Evolutionary conservation across 1,140 invertebrate genomes (phyloP), one percentile per base, ranked within the genome.

Genomic region (Orchestia grillus): DNA sequence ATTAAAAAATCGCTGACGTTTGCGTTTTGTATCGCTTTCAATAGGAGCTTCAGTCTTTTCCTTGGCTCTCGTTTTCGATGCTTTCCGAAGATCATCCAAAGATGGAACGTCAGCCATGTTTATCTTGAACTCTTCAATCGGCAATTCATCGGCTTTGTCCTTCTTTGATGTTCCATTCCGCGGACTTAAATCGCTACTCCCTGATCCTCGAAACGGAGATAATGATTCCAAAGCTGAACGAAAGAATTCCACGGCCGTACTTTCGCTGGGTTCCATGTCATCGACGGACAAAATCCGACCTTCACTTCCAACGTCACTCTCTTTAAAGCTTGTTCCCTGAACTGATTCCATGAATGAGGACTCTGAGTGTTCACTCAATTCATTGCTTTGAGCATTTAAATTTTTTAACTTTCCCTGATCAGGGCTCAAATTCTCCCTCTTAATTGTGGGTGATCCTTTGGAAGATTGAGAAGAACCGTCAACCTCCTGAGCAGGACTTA

Each of bases 21-120:
- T 77, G 3, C 62, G 15, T 36, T 77, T 15, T 36, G 28, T 77
- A 28, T 36, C 36, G 3, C 36, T 15, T 28, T 77, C 62, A 77
- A 36, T 77, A 19, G 62, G 11, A 77, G 11, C 62, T 77, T 77
- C 62, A 77, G 11, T 77, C 28, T 77, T 77, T 36, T 77, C 28
- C 11, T 77, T 77, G 28, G 28, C 28, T 36, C 62, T 77, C 11
- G 62, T 77, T 36, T 15, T 36, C 11, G 3, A 77, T 19, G 62
- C 11, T 77, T 77, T 77, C 36, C 36, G 62, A 28, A 77, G 1
- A 77, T 77, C 41, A 41, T 91, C 88, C 3, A 91, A 44, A 11
- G 88, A 43, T 91, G 88, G 88, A 91, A 91, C 15, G 23, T 91
- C 28, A 28, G 23, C 88, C 88, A 91, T 91, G 88, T 91, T 91